These are phyloP conservation scores for Calyptommatus sinebrachiatus DNA, from an alignment of 2,113 vertebrate species.

Conservation along the genomic window DNA sequence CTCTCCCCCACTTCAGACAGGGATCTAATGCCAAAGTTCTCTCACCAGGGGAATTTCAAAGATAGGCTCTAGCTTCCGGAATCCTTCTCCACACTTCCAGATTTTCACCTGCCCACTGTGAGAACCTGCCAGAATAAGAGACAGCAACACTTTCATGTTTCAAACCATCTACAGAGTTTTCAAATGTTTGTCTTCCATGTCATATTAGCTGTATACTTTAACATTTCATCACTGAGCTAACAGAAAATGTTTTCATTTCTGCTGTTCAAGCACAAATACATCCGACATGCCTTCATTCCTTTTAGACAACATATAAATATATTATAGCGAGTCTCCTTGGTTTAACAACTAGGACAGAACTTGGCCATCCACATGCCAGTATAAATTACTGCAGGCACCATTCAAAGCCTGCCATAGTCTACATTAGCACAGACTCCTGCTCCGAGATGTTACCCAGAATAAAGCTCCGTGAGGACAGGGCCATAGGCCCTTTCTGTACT, in stretches of 20 bases:
- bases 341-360: too few species aligned
- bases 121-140: conserved; percentile 76
- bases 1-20: background rate
- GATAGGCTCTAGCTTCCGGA: conserved; percentile 79
- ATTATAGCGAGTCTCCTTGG: too few species aligned
- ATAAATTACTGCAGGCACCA: too few species aligned
- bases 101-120: conserved; percentile 81
- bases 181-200: background rate
- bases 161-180: background rate
- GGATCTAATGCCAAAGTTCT: conserved; percentile 10
- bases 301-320: too few species aligned
- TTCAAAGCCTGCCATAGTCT: too few species aligned
- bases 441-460: too few species aligned
- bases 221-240: background rate
- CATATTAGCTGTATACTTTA: background rate
- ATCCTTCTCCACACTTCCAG: conserved; percentile 87
- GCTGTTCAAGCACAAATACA: background rate
- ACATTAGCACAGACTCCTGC: too few species aligned
- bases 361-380: too few species aligned
- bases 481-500: too few species aligned
- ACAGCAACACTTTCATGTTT: background rate
- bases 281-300: background rate
- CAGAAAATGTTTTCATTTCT: background rate
- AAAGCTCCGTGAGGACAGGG: too few species aligned
- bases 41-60: conserved; percentile 87